Evolutionary conservation across 2,888 invertebrate genomes (phyloP).

Genomic region (Zygothrica quintamaculata): DNA sequence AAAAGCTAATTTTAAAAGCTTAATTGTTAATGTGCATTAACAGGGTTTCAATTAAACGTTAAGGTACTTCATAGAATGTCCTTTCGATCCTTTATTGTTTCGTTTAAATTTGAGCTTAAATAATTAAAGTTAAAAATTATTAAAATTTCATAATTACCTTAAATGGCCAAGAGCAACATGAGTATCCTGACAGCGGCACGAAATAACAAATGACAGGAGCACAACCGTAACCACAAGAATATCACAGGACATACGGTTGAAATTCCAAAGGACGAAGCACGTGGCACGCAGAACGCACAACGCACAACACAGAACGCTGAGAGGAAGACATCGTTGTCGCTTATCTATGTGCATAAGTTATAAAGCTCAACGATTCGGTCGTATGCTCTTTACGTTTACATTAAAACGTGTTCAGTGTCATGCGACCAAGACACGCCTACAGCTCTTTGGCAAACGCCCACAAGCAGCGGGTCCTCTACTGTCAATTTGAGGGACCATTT

Average conservation of each 20-base stretch:
- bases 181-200: constrained; percentile 2
- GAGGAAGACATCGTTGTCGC: constrained; percentile 48
- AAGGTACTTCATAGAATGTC: too few relatives aligned
- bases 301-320: constrained; percentile 12
- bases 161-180: constrained; percentile 62
- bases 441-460: too few relatives aligned
- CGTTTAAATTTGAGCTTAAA: constrained; percentile 53
- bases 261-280: constrained; percentile 19
- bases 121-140: constrained; percentile 62
- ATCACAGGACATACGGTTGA: constrained; percentile 9
- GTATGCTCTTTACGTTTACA: constrained; percentile 43
- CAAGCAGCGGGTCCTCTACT: constrained; percentile 16
- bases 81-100: constrained; percentile 10
- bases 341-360: constrained; percentile 80
- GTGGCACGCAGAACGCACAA: too few relatives aligned
- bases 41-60: constrained; percentile 43
- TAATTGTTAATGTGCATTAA: constrained; percentile 20
- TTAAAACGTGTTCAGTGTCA: constrained; percentile 76
- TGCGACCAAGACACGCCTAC: constrained; percentile 33
- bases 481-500: constrained; percentile 51
- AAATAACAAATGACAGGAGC: constrained; percentile 22
- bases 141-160: constrained; percentile 72
- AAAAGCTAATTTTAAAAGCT: constrained; percentile 25
- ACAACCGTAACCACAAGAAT: constrained; percentile 25
- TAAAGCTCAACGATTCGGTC: constrained; percentile 53